phyloP scores from a whole-genome alignment of 2,113 vertebrate species.

The Chiloscyllium plagiosum region DNA sequence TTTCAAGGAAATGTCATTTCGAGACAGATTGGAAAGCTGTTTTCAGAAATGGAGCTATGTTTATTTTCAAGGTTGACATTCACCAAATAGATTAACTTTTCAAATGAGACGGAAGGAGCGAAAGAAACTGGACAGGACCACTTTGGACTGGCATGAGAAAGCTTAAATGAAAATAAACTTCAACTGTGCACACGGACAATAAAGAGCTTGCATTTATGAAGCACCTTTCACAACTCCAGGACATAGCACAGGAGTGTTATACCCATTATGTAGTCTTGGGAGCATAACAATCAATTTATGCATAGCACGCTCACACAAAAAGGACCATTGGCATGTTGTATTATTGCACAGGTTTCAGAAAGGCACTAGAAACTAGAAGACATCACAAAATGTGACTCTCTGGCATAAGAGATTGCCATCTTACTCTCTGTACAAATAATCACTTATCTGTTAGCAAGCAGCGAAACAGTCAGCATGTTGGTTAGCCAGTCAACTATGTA shows the following conservation, averaged over 20 bases:
- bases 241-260: background rate
- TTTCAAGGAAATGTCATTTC: background rate
- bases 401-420: no score
- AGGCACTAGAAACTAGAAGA: no score
- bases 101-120: background rate
- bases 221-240: background rate
- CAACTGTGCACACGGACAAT: background rate
- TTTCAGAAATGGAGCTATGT: background rate
- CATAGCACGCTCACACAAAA: background rate
- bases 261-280: background rate
- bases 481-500: no score
- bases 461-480: no score
- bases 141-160: background rate
- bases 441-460: no score
- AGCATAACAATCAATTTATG: background rate
- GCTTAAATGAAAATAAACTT: background rate
- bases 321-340: background rate
- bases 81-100: background rate
- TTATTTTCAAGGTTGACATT: background rate
- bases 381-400: no score
- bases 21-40: constrained; percentile 1
- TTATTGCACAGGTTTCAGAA: background rate
- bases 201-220: background rate
- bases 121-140: background rate
- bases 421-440: no score